Evolutionary conservation across 2,113 vertebrate genomes (phyloP).

Genomic region (Ascaphus truei): DNA sequence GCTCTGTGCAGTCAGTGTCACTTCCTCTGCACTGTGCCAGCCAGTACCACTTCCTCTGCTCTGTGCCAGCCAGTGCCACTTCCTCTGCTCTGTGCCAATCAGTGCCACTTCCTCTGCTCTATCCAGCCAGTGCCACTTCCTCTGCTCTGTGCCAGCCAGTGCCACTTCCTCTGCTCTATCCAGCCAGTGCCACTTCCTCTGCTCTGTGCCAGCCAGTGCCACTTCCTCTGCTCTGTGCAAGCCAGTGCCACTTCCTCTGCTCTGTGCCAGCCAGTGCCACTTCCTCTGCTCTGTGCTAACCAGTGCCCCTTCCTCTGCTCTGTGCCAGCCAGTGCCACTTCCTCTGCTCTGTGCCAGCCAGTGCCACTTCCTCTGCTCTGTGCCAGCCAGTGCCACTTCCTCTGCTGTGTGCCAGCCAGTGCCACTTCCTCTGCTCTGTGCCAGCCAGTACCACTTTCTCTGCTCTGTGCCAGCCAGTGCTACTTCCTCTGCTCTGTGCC

Average conservation of each 20-base stretch:
- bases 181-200: not conserved
- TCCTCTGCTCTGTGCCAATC: not conserved
- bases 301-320: not conserved
- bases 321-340: not conserved
- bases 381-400: not conserved
- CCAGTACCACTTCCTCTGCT: not conserved
- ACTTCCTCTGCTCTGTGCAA: not conserved
- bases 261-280: not conserved
- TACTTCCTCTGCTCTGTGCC: not conserved
- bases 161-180: not conserved
- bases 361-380: not conserved
- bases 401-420: not conserved
- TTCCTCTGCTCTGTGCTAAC: not conserved
- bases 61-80: not conserved
- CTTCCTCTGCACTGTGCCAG: not conserved
- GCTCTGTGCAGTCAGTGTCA: no score
- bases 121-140: not conserved
- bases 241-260: not conserved
- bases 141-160: not conserved
- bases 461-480: not conserved
- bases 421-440: not conserved
- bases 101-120: not conserved
- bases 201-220: not conserved
- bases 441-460: not conserved
- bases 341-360: not conserved